Evolutionary conservation across 2,888 invertebrate genomes (phyloP).

Genomic region (Polymixis flavicincta): DNA sequence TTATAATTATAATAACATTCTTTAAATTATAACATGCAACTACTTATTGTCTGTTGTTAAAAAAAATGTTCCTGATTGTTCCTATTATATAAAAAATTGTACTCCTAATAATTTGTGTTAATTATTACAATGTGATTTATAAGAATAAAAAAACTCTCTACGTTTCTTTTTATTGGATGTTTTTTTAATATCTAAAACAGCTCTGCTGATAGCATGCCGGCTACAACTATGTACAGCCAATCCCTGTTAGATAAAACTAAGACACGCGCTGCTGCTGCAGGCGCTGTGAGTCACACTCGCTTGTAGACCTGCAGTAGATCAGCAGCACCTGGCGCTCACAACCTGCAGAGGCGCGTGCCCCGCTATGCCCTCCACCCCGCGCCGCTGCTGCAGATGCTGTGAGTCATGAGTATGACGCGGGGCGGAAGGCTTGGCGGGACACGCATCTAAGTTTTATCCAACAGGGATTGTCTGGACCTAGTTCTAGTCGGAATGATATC

Average conservation of each 20-base stretch:
- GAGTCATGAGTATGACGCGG: slow-evolving; percentile 39
- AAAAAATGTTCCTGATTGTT: slow-evolving; percentile 24
- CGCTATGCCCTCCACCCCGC: slow-evolving; percentile 39
- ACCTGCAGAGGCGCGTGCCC: slow-evolving; percentile 37
- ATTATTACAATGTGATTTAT: slow-evolving; percentile 23
- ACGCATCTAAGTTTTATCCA: slow-evolving; percentile 26
- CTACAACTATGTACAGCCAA: slow-evolving; percentile 22
- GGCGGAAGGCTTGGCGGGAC: slow-evolving; percentile 22
- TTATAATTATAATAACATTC: slow-evolving; percentile 15
- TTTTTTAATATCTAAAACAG: slow-evolving; percentile 3
- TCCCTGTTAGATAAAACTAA: slow-evolving; percentile 26
- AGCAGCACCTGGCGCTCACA: slow-evolving; percentile 38
- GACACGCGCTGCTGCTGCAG: slow-evolving; percentile 13
- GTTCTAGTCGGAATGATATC: slow-evolving; percentile 3
- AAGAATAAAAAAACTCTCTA: slow-evolving; percentile 15
- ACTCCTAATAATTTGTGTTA: slow-evolving; percentile 23
- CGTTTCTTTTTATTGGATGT: slow-evolving; percentile 1
- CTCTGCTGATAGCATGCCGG: slow-evolving; percentile 17
- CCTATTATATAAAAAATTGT: slow-evolving; percentile 6
- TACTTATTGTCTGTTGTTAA: slow-evolving; percentile 17
- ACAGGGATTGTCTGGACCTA: slow-evolving; percentile 30
- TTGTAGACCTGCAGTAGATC: slow-evolving; percentile 37
- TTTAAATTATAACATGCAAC: slow-evolving; percentile 22
- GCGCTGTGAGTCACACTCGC: slow-evolving; percentile 24
- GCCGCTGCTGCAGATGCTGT: slow-evolving; percentile 45